Evolutionary conservation across 2,888 invertebrate genomes (phyloP), one percentile per base, ranked within the genome.

Genomic region (Brachyptera putata): DNA sequence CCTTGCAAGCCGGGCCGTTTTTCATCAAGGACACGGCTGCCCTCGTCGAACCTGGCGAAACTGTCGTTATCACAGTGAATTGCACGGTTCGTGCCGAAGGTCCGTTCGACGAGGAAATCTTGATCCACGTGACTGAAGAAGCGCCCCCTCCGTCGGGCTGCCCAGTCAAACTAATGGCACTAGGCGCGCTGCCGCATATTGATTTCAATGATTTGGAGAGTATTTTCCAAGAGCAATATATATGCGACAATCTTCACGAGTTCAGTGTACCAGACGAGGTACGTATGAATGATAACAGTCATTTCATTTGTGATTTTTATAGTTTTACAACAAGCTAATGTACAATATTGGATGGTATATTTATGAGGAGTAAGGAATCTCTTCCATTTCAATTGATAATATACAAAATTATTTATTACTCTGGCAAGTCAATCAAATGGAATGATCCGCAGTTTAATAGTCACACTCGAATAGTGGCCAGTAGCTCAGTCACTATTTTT

Each of bases 161-260:
- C 48, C 74, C 73, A 1, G 67, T 84, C 0, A 76, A 67, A 37
- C 68, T 85, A 4, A 74, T 76, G 1, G 81, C 80, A 1, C 77
- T 77, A 14, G 82, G 81, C 21, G 79, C 78, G n/a, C 73, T 81
- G 67, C 84, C 85, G 0, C 73, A 72, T 7, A 69, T 84, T 58
- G 80, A 84, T 68, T 79, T 84, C 60, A 74, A 77, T 69, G 79
- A 84, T 69, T 69, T 79, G 21, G 76, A 79, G 57, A 77, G 75
- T 1, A 82, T 85, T 1, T 85, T 85, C 68, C 76, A 77, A 61
- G 81, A 84, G 69, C 81, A 82, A 67, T 75, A 80, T 18, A 76
- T 84, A 61, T 79, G 83, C 1, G 77, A 82, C 67, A 75, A 72
- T 58, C 67, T 80, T 49, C 68, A 74, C 0, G 80, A 83, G 62